These are phyloP conservation scores for Oryzias woworae DNA, from an alignment of 2,113 vertebrate genomes.

Conservation along the genomic window DNA sequence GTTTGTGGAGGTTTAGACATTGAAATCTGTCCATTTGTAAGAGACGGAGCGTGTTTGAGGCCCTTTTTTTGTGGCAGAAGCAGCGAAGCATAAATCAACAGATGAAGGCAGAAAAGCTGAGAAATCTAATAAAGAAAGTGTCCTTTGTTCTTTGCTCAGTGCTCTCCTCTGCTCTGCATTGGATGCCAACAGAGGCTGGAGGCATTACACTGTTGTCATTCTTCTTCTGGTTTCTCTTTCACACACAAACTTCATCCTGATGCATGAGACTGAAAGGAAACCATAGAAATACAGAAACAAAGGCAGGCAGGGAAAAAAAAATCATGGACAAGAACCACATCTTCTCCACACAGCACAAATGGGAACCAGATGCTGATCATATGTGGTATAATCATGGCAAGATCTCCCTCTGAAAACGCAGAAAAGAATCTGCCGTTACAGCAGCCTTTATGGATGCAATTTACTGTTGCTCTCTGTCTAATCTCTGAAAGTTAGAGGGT, in stretches of 20 bases:
- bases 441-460: constrained; percentile 50
- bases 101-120: constrained; percentile 42
- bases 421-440: constrained; percentile 27
- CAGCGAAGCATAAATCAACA: constrained; percentile 12
- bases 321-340: constrained; percentile 54
- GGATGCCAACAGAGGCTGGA: constrained; percentile 35
- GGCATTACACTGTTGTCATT: constrained; percentile 39
- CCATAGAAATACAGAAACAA: constrained; percentile 46
- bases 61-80: constrained; percentile 10
- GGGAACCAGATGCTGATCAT: constrained; percentile 58
- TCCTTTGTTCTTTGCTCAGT: constrained; percentile 35
- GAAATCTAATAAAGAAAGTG: constrained; percentile 36
- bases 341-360: constrained; percentile 42
- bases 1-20: background rate
- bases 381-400: constrained; percentile 49
- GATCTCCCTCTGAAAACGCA: constrained; percentile 37
- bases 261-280: constrained; percentile 24
- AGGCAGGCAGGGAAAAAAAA: constrained; percentile 25
- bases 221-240: constrained; percentile 18
- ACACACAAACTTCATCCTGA: constrained; percentile 5
- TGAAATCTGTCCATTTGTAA: background rate
- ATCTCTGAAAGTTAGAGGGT: constrained; percentile 26
- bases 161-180: constrained; percentile 11
- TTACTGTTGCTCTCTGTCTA: constrained; percentile 54
- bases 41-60: background rate